phyloP scores from a whole-genome alignment of 2,113 vertebrate species.

The Ictidomys tridecemlineatus region DNA sequence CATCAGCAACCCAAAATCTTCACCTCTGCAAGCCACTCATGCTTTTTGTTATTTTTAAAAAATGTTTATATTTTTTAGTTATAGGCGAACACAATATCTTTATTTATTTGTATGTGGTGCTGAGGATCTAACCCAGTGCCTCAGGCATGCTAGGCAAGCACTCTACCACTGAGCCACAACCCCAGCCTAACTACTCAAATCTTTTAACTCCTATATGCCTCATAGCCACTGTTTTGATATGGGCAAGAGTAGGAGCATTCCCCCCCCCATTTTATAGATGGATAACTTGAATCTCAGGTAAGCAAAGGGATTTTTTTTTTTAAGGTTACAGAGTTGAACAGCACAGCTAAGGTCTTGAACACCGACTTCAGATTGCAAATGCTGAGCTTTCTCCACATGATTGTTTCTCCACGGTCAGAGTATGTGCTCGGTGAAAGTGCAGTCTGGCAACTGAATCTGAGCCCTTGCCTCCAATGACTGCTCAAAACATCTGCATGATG shows the following conservation, averaged over 20 bases:
- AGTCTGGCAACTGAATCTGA: not conserved
- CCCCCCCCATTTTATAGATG: not conserved
- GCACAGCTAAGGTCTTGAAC: not conserved
- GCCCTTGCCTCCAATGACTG: not conserved
- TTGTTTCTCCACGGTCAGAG: not conserved
- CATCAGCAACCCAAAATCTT: not conserved
- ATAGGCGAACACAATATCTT: too few species aligned
- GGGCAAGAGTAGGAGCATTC: not conserved
- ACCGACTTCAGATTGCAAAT: not conserved
- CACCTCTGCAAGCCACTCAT: not conserved
- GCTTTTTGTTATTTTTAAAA: too few species aligned
- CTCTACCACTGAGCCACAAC: too few species aligned
- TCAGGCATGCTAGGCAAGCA: too few species aligned
- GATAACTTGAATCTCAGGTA: not conserved
- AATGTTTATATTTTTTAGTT: too few species aligned
- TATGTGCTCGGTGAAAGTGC: not conserved
- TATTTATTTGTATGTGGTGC: too few species aligned
- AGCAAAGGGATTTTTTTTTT: not conserved
- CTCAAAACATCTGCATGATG: not conserved
- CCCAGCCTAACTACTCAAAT: not conserved
- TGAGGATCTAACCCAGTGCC: too few species aligned
- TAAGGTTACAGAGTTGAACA: not conserved
- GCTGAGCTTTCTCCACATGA: not conserved
- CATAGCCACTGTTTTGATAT: too few species aligned
- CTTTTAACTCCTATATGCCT: not conserved